A percentile compares a stretch with the other conserved stretches of the same genome.
Conservation (phyloP, 1,140 invertebrate genomes). For the Ooceraea biroi region DNA sequence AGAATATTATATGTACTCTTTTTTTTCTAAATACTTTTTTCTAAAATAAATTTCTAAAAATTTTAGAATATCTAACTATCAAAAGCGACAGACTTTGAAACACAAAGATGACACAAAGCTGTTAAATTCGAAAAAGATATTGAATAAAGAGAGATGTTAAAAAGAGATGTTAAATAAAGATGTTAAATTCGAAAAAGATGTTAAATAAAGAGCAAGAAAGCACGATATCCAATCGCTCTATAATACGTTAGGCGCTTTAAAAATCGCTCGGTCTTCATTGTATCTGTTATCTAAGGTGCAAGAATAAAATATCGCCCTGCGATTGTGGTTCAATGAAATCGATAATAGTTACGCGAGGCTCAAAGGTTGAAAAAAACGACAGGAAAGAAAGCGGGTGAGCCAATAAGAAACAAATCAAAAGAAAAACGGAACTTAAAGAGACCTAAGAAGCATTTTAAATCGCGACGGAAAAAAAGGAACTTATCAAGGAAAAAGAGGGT, state of each 20-base stretch:
- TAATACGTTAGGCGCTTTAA: neutral
- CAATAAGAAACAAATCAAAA: constrained; percentile 52
- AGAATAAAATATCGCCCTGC: constrained; percentile 1
- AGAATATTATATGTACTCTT: too few species aligned
- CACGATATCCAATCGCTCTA: neutral
- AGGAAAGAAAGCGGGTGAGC: neutral
- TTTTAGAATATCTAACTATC: too few species aligned
- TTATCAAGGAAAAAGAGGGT: neutral
- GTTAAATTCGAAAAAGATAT: too few species aligned
- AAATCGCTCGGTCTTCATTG: neutral
- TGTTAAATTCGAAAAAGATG: too few species aligned
- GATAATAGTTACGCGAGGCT: constrained; percentile 26
- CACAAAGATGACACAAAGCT: too few species aligned
- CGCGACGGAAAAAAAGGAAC: constrained; percentile 14
- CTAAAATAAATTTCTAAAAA: too few species aligned
- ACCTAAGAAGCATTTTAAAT: constrained; percentile 24
- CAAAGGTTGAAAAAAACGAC: constrained; percentile 21
- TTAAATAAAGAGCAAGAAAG: too few species aligned
- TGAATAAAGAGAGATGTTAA: too few species aligned
- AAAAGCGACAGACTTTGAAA: too few species aligned
- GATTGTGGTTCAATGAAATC: constrained; percentile 16
- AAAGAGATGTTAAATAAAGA: too few species aligned
- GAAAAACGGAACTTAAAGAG: constrained; percentile 42
- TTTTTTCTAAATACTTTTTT: too few species aligned
- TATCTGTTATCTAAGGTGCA: neutral